phyloP scores from a whole-genome alignment of 2,113 vertebrate genomes.

The Tetrao urogallus region DNA sequence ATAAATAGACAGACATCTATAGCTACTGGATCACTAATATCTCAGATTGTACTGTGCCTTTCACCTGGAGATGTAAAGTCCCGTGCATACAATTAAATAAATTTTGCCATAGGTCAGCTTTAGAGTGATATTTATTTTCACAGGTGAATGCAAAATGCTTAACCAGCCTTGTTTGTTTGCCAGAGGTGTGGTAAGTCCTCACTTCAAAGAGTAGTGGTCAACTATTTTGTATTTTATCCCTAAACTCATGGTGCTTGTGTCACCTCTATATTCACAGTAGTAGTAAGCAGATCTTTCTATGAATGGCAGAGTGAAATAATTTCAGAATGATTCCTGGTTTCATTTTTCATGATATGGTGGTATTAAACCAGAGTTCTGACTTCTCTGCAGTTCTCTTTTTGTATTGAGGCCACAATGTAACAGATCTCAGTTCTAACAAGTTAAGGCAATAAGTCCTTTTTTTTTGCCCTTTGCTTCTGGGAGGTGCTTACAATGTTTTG shows the following conservation, averaged over 20 bases:
- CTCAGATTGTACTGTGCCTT: background rate
- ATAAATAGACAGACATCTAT: fast-evolving
- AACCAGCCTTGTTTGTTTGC: background rate
- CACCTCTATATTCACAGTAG: background rate
- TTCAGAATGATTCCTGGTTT: background rate
- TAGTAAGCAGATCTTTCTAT: background rate
- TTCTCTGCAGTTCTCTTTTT: background rate
- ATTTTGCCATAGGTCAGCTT: background rate
- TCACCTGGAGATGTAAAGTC: background rate
- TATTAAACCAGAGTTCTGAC: background rate
- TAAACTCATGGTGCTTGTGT: background rate
- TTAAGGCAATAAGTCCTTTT: background rate
- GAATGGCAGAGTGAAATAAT: background rate
- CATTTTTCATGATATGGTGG: background rate
- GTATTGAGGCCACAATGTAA: background rate
- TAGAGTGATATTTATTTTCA: background rate
- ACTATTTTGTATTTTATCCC: background rate
- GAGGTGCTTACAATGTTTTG: background rate
- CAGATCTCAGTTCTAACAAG: background rate
- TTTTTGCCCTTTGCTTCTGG: background rate
- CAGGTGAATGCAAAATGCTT: background rate
- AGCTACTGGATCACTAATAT: background rate
- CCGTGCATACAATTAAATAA: background rate
- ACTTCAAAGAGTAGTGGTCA: background rate
- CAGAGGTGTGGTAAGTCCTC: background rate